Evolutionary conservation across 1,140 invertebrate genomes (phyloP).

Genomic region (Drosophila biarmipes): DNA sequence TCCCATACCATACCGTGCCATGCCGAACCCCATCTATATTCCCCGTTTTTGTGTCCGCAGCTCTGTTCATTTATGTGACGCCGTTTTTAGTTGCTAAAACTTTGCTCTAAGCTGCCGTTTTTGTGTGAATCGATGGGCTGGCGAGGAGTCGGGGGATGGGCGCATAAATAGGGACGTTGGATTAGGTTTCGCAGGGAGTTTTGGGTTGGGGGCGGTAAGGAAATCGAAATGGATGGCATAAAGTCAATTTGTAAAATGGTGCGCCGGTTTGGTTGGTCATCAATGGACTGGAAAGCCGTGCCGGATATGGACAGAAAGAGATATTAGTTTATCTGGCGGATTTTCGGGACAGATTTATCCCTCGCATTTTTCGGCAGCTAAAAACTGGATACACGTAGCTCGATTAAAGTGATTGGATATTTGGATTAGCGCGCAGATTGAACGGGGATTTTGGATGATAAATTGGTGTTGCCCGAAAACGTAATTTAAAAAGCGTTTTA

Average conservation of each 20-base stretch:
- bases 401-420: slow-evolving; percentile 24
- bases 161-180: slow-evolving; percentile 11
- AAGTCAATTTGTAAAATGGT: slow-evolving; percentile 59
- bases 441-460: neutral
- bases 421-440: neutral
- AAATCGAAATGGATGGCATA: slow-evolving; percentile 51
- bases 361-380: slow-evolving; percentile 27
- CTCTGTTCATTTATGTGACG: slow-evolving; percentile 67
- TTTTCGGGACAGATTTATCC: slow-evolving; percentile 44
- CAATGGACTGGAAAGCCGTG: slow-evolving; percentile 69
- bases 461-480: neutral
- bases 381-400: slow-evolving; percentile 19
- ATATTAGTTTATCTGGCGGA: slow-evolving; percentile 58
- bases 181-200: slow-evolving; percentile 4
- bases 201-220: slow-evolving; percentile 7
- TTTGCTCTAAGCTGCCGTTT: slow-evolving; percentile 52
- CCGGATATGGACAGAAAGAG: slow-evolving; percentile 41
- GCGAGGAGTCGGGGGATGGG: slow-evolving; percentile 3
- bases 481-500: no score
- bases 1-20: neutral
- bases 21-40: neutral
- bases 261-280: slow-evolving; percentile 56
- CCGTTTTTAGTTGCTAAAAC: slow-evolving; percentile 70
- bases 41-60: slow-evolving; percentile 11
- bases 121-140: slow-evolving; percentile 43